These are phyloP conservation scores for Drosophila subsilvestris DNA, from an alignment of 2,888 invertebrate genomes.

Conservation along the genomic window DNA sequence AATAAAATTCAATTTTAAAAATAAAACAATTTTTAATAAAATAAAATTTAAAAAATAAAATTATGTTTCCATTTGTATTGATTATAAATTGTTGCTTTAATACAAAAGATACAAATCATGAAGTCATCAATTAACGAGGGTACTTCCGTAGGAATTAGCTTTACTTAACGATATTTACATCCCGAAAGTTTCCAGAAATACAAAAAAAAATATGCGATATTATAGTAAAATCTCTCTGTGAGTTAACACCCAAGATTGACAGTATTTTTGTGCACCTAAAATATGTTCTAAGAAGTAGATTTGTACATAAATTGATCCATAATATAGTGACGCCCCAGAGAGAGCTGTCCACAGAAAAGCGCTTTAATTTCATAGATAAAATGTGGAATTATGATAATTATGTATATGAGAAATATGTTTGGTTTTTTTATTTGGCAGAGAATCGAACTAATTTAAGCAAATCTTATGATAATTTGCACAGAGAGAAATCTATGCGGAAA, in stretches of 20 bases:
- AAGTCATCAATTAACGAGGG: no score
- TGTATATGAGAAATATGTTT: neutral
- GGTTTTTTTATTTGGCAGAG: no score
- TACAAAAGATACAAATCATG: no score
- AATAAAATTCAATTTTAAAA: no score
- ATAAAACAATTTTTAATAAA: no score
- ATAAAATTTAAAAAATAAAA: no score
- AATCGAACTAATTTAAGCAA: neutral
- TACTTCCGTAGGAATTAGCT: no score
- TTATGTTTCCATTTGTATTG: no score
- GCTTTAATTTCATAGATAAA: neutral
- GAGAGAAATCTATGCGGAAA: neutral
- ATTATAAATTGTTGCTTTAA: no score
- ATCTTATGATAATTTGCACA: neutral
- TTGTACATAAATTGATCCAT: neutral
- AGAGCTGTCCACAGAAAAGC: neutral
- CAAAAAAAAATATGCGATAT: neutral
- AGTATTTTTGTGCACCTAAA: neutral
- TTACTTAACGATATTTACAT: no score
- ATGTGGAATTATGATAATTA: neutral
- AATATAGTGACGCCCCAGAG: neutral
- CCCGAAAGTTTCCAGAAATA: no score
- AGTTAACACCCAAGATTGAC: no score
- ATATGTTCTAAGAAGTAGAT: neutral
- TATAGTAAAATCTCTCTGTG: neutral